Conservation (phyloP, 2,797 vertebrate species). For the Prionace glauca region DNA sequence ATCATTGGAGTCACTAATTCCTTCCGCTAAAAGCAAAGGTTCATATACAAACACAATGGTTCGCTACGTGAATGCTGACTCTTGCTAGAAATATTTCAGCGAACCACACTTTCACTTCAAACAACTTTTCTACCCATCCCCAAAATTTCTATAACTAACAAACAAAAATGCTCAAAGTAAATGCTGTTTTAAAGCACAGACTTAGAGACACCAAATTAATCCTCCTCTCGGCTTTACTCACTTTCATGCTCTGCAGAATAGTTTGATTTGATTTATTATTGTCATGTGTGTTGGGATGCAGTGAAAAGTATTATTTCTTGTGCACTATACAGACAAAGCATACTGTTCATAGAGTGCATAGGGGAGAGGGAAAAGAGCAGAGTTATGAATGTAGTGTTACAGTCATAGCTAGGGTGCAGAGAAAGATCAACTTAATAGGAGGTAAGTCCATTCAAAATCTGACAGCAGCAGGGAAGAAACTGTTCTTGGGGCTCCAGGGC, state of each 20-base stretch:
- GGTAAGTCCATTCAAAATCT: too few species aligned
- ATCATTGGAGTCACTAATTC: neutral
- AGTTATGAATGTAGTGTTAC: too few species aligned
- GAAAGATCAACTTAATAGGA: too few species aligned
- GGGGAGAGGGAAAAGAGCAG: too few species aligned
- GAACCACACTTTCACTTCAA: too few species aligned
- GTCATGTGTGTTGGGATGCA: too few species aligned
- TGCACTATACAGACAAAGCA: too few species aligned
- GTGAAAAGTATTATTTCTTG: too few species aligned
- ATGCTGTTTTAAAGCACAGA: neutral
- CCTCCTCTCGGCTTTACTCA: neutral
- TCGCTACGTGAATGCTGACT: neutral
- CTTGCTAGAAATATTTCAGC: neutral
- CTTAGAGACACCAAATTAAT: neutral
- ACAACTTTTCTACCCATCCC: neutral
- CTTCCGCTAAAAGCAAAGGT: neutral
- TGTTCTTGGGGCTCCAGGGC: too few species aligned
- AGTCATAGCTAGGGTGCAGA: too few species aligned
- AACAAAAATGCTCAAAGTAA: neutral
- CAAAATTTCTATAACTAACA: neutral
- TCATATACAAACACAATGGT: neutral
- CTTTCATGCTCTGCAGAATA: neutral
- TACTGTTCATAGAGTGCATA: too few species aligned
- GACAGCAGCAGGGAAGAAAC: too few species aligned
- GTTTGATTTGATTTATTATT: neutral